phyloP scores from a whole-genome alignment of 1,140 invertebrate genomes.

The Drosophila santomea region DNA sequence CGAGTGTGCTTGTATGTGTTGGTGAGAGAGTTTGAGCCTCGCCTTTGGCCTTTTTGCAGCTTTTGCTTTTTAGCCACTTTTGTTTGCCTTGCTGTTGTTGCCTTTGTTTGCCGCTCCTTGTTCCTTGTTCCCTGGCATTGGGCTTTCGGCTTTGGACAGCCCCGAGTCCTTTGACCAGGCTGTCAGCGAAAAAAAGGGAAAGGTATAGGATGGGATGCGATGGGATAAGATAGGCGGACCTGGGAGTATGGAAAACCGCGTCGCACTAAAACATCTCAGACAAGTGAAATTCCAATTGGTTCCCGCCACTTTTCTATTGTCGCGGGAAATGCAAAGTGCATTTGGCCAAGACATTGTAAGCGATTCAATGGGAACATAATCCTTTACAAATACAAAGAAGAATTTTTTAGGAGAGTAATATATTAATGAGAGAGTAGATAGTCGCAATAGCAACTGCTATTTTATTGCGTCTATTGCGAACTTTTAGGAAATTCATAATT shows the following conservation, averaged over 20 bases:
- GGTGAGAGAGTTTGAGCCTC: constrained; percentile 42
- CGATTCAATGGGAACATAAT: background rate
- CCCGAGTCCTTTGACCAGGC: constrained; percentile 64
- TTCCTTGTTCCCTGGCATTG: constrained; percentile 37
- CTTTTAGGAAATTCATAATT: too few species aligned
- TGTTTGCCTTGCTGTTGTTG: constrained; percentile 60
- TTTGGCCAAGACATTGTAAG: background rate
- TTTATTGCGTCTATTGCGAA: too few species aligned
- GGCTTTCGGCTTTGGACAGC: constrained; percentile 31
- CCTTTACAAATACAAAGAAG: background rate
- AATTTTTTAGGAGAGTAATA: too few species aligned
- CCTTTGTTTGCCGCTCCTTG: constrained; percentile 38
- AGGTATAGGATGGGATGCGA: too few species aligned
- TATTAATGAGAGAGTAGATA: too few species aligned
- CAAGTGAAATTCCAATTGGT: constrained; percentile 44
- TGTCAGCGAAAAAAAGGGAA: constrained; percentile 21
- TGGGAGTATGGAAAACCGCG: constrained; percentile 23
- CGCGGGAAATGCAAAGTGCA: background rate
- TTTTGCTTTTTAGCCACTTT: constrained; percentile 62
- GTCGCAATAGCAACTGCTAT: too few species aligned
- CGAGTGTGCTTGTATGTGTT: constrained; percentile 23
- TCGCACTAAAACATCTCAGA: constrained; percentile 48
- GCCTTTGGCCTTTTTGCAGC: constrained; percentile 70
- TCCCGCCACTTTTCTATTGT: constrained; percentile 17
- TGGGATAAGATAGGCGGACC: too few species aligned